phyloP scores from a whole-genome alignment of 1,140 invertebrate species.

The Caerostris darwini region DNA sequence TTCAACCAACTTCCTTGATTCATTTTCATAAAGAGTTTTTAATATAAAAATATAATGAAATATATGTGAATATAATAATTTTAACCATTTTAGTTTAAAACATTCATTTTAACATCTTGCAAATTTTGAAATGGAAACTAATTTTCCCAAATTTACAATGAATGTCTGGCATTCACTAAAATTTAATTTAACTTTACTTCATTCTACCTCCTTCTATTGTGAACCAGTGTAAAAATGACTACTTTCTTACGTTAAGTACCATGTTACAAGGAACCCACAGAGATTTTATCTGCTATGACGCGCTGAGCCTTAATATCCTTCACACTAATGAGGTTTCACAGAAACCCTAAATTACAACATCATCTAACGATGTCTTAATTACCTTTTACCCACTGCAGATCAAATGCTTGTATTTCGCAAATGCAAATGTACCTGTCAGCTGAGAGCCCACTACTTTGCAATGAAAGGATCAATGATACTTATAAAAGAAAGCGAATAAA shows the following conservation, averaged over 20 bases:
- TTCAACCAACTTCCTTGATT: no score
- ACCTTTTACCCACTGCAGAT: slow-evolving; percentile 64
- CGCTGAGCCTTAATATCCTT: slow-evolving; percentile 57
- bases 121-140: neutral
- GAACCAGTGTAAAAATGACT: neutral
- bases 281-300: slow-evolving; percentile 48
- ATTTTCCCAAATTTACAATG: neutral
- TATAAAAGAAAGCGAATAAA: slow-evolving; percentile 19
- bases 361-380: slow-evolving; percentile 76
- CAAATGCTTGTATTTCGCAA: slow-evolving; percentile 70
- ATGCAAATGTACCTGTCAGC: slow-evolving; percentile 64
- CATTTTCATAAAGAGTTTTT: no score
- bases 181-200: neutral
- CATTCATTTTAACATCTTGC: neutral
- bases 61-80: neutral
- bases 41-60: no score
- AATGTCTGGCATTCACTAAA: neutral
- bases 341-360: slow-evolving; percentile 73
- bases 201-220: neutral
- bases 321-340: slow-evolving; percentile 62
- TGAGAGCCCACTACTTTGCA: slow-evolving; percentile 21
- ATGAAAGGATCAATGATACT: slow-evolving; percentile 57
- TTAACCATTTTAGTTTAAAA: neutral
- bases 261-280: neutral
- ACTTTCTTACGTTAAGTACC: neutral